phyloP scores from a whole-genome alignment of 1,140 invertebrate genomes.

The Leptinotarsa texana region DNA sequence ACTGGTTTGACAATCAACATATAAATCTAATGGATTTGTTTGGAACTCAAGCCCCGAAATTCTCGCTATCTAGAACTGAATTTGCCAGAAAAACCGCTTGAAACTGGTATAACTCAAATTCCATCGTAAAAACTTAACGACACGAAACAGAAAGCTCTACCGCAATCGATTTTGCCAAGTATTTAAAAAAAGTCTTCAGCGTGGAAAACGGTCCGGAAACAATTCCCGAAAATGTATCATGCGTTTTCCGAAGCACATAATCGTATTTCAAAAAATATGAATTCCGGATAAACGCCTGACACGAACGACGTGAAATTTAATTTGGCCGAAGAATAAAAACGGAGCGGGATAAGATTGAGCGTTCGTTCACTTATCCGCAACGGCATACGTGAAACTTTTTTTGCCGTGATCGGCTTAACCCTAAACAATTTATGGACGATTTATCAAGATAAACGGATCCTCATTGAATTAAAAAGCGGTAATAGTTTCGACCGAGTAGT shows the following conservation, averaged over 20 bases:
- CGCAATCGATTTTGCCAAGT: no score
- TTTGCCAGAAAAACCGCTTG: background rate
- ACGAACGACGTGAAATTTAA: constrained; percentile 20
- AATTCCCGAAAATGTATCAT: background rate
- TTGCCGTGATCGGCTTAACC: constrained; percentile 35
- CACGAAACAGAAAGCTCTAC: no score
- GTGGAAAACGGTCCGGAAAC: background rate
- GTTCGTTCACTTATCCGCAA: background rate
- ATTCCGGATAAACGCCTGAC: constrained; percentile 20
- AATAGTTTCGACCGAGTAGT: constrained; percentile 41
- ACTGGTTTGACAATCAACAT: no score
- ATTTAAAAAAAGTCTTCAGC: no score
- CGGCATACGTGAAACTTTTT: constrained; percentile 26
- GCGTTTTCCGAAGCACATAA: constrained; percentile 10
- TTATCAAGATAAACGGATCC: constrained; percentile 49
- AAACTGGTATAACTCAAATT: background rate
- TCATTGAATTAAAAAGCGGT: constrained; percentile 51
- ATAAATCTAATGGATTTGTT: no score
- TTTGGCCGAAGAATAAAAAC: constrained; percentile 21
- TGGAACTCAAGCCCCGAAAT: no score
- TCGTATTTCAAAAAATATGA: constrained; percentile 23
- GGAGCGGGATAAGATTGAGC: constrained; percentile 20
- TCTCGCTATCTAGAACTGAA: background rate
- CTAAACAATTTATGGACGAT: constrained; percentile 50
- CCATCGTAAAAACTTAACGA: no score